Conservation (phyloP, 2,113 vertebrate genomes). For the Chlorodrepanis virens region DNA sequence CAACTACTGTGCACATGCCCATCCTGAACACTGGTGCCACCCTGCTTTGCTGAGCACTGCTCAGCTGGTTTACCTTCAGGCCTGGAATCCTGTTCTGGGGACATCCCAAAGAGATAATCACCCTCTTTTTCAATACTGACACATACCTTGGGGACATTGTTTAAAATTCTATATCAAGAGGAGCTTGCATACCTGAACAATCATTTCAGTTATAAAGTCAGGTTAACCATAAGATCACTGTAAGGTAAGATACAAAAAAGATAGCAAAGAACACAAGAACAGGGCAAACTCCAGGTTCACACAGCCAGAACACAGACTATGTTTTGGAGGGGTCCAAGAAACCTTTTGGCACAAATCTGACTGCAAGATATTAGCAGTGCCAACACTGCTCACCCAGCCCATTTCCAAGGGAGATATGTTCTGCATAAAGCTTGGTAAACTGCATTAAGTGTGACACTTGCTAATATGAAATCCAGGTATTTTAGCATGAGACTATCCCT, state of each 20-base stretch:
- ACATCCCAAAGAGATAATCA: not conserved
- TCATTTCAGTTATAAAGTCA: not conserved
- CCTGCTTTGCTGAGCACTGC: not conserved
- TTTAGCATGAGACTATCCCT: not conserved
- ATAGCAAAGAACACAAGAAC: not conserved
- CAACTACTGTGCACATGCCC: not conserved
- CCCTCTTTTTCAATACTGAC: not conserved
- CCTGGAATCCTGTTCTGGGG: not conserved
- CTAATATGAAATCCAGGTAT: not conserved
- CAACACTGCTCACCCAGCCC: not conserved
- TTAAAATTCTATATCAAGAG: not conserved
- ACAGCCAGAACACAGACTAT: fast-evolving
- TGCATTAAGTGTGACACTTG: not conserved
- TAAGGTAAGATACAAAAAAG: not conserved
- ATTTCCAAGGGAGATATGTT: not conserved
- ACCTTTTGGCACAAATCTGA: not conserved
- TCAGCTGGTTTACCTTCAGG: not conserved
- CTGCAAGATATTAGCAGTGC: not conserved
- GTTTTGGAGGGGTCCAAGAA: not conserved
- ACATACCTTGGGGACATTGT: not conserved
- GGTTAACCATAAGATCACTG: not conserved
- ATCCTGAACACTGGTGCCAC: not conserved
- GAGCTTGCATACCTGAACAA: not conserved
- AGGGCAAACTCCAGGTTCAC: not conserved
- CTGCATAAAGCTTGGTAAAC: not conserved